These are phyloP conservation scores for Nautilus pompilius DNA, from an alignment of 1,140 invertebrate genomes.

Conservation along the genomic window DNA sequence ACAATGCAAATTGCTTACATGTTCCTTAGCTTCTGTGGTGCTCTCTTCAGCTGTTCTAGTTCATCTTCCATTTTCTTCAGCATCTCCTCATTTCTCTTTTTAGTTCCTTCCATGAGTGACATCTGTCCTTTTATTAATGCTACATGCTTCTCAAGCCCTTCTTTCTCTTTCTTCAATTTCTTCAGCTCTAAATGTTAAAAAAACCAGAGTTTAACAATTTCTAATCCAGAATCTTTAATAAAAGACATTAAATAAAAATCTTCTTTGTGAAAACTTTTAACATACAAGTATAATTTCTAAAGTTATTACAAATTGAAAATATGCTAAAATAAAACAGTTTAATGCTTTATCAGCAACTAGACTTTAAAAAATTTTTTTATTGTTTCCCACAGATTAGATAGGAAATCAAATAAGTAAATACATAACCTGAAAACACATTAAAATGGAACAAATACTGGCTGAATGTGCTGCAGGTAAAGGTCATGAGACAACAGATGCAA, in stretches of 20 bases:
- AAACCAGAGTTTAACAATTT: not conserved
- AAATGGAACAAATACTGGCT: too few species aligned
- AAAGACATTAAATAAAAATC: not conserved
- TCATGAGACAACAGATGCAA: too few species aligned
- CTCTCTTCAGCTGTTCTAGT: too few species aligned
- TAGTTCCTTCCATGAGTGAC: constrained; percentile 40
- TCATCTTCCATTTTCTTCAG: constrained; percentile 20
- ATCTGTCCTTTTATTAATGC: constrained; percentile 39
- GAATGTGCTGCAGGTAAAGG: too few species aligned
- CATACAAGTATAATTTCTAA: not conserved
- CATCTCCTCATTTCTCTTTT: constrained; percentile 36
- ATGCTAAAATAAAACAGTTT: too few species aligned
- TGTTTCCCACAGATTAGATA: too few species aligned
- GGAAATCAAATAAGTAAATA: too few species aligned
- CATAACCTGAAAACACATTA: too few species aligned
- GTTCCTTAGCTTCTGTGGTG: too few species aligned
- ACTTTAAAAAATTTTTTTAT: too few species aligned
- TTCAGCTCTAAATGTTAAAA: constrained; percentile 8
- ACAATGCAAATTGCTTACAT: too few species aligned
- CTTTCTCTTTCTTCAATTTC: constrained; percentile 28
- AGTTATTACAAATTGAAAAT: not conserved
- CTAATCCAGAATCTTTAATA: not conserved
- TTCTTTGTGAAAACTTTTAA: not conserved
- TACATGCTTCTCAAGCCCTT: constrained; percentile 40
- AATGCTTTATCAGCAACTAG: too few species aligned